phyloP scores from a whole-genome alignment of 37 sponge, comb jelly and placozoan genomes.

The Aplysina aerophoba region DNA sequence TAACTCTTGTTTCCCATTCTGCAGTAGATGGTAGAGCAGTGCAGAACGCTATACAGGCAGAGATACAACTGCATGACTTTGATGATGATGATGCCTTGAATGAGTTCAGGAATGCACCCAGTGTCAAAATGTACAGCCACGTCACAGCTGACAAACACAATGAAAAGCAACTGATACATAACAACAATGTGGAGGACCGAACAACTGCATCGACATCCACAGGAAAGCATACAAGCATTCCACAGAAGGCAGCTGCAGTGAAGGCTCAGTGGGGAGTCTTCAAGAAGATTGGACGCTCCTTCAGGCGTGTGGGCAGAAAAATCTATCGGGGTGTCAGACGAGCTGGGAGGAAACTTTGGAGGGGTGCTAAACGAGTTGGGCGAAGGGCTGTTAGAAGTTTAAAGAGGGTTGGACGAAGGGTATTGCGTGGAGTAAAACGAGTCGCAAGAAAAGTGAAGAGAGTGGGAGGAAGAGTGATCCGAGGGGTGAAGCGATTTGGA shows the following conservation, averaged over 20 bases:
- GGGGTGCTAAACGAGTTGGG: conserved; percentile 6
- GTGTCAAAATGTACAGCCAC: no score
- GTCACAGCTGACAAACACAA: no score
- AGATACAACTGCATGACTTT: no score
- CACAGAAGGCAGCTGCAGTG: background rate
- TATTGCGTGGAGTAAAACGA: background rate
- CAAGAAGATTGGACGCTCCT: background rate
- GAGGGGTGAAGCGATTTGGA: background rate
- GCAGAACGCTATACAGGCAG: no score
- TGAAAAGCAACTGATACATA: no score
- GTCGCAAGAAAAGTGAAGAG: background rate
- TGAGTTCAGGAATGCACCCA: no score
- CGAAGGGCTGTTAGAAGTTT: background rate
- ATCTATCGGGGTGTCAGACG: background rate
- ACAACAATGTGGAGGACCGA: no score
- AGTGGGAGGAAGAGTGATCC: background rate
- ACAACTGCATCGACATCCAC: no score
- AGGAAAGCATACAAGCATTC: no score
- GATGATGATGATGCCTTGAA: no score
- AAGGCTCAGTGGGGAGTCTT: conserved; percentile 18
- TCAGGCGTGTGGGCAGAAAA: background rate
- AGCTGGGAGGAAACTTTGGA: background rate
- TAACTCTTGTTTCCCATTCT: no score
- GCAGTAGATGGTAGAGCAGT: no score
- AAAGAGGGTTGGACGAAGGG: background rate